Percentiles rank a stretch among this genome's conserved stretches.
Evolutionary conservation across 2,888 invertebrate species (phyloP).

Genomic region (Epicampocera succincta): DNA sequence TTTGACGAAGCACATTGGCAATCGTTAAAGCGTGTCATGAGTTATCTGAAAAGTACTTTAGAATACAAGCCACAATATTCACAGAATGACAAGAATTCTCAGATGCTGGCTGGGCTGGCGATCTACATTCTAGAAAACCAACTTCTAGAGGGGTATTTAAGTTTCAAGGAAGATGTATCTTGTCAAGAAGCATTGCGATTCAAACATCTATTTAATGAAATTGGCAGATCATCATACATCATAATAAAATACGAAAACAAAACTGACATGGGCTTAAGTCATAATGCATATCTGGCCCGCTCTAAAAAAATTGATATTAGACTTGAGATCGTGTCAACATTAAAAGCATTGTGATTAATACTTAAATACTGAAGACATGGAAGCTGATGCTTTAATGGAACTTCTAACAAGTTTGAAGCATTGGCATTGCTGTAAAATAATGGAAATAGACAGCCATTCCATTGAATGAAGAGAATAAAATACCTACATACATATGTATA

Average conservation of each 20-base stretch:
- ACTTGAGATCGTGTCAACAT: constrained; percentile 23
- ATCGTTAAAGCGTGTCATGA: constrained; percentile 12
- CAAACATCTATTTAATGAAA: not conserved
- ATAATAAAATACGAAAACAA: too few relatives aligned
- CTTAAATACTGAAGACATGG: constrained; percentile 31
- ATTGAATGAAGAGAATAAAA: not conserved
- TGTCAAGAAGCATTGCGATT: too few relatives aligned
- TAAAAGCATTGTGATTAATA: constrained; percentile 27
- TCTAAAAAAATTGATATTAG: constrained; percentile 35
- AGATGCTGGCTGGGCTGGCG: constrained; percentile 29
- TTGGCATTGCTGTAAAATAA: constrained; percentile 3
- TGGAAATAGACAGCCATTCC: not conserved
- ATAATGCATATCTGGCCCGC: constrained; percentile 12
- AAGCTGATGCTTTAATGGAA: constrained; percentile 15
- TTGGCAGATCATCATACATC: not conserved
- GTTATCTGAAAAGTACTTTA: constrained; percentile 9
- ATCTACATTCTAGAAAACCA: constrained; percentile 20
- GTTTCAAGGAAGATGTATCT: constrained; percentile 11
- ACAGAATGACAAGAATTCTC: constrained; percentile 1
- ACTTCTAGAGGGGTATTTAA: constrained; percentile 10
- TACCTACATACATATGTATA: too few relatives aligned
- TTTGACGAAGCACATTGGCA: constrained; percentile 17
- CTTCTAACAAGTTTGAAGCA: not conserved
- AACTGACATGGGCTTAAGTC: not conserved
- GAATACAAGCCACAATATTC: not conserved